These are phyloP conservation scores for Bettongia penicillata DNA, from an alignment of 2,113 vertebrate genomes.

Conservation along the genomic window DNA sequence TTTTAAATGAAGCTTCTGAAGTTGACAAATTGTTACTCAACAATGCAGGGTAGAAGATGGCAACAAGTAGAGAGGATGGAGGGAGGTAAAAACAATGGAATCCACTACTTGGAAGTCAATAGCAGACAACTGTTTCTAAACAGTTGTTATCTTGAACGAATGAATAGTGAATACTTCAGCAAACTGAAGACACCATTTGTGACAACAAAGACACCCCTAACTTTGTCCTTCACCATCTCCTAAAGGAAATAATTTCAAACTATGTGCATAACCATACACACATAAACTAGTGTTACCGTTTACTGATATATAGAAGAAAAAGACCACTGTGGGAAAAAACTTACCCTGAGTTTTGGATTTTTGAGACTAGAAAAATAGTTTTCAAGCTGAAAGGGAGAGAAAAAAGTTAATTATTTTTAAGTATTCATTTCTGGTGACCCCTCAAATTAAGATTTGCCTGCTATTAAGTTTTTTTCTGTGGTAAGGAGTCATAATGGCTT, in stretches of 20 bases:
- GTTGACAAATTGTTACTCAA: neutral
- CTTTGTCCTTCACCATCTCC: neutral
- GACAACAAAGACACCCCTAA: neutral
- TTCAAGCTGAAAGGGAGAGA: constrained; percentile 94
- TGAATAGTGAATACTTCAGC: neutral
- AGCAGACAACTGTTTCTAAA: neutral
- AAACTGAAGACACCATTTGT: neutral
- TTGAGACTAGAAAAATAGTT: constrained; percentile 99
- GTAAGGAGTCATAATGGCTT: neutral
- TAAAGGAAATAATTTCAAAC: neutral
- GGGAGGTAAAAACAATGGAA: neutral
- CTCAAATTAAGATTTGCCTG: neutral
- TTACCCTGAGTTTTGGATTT: constrained; percentile 99
- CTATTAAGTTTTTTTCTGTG: neutral
- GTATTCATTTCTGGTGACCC: neutral
- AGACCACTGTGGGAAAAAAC: constrained; percentile 68
- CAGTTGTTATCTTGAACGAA: neutral
- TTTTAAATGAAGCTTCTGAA: neutral
- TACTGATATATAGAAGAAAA: neutral
- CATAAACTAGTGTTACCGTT: neutral
- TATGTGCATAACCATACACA: neutral
- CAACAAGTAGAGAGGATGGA: neutral
- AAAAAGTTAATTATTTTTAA: neutral
- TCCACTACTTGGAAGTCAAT: neutral
- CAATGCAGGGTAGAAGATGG: neutral